Evolutionary conservation across 2,888 invertebrate species (phyloP).

Genomic region (Crepidodera aurea): DNA sequence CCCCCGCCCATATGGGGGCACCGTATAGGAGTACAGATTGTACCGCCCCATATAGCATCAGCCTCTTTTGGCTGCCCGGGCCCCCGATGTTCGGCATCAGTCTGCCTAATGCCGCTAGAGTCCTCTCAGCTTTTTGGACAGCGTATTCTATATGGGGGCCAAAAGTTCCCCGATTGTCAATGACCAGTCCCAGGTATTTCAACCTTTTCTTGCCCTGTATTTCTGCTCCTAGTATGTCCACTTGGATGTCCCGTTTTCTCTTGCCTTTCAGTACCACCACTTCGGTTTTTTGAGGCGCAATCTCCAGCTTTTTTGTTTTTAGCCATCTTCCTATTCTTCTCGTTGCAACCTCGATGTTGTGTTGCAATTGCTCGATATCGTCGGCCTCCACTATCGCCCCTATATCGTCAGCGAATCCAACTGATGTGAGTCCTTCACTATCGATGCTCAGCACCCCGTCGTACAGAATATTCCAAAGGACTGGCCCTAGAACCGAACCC

Average conservation of each 20-base stretch:
- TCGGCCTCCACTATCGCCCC: constrained; percentile 19
- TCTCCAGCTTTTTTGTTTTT: not conserved
- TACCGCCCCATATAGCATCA: constrained; percentile 20
- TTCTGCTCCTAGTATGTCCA: constrained; percentile 21
- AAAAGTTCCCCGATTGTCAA: not conserved
- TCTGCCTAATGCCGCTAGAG: not conserved
- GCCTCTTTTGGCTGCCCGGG: constrained; percentile 25
- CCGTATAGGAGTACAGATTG: constrained; percentile 32
- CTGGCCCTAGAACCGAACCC: constrained; percentile 33
- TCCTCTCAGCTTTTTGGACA: constrained; percentile 13
- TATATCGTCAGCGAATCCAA: constrained; percentile 36
- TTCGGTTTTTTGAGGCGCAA: constrained; percentile 19
- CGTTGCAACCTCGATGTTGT: not conserved
- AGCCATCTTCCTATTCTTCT: constrained; percentile 18
- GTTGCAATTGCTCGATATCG: not conserved
- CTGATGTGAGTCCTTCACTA: not conserved
- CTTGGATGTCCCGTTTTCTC: not conserved
- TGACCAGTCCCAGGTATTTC: constrained; percentile 12
- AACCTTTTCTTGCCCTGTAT: constrained; percentile 4
- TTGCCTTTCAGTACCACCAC: not conserved
- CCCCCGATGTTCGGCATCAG: constrained; percentile 35
- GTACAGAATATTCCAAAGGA: constrained; percentile 34
- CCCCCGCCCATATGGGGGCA: constrained; percentile 30
- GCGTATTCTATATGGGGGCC: constrained; percentile 15
- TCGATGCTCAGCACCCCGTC: constrained; percentile 23